Percentiles rank a stretch among this genome's conserved stretches.
phyloP scores from a whole-genome alignment of 2,888 invertebrate species.

The Itoplectis maculator region DNA sequence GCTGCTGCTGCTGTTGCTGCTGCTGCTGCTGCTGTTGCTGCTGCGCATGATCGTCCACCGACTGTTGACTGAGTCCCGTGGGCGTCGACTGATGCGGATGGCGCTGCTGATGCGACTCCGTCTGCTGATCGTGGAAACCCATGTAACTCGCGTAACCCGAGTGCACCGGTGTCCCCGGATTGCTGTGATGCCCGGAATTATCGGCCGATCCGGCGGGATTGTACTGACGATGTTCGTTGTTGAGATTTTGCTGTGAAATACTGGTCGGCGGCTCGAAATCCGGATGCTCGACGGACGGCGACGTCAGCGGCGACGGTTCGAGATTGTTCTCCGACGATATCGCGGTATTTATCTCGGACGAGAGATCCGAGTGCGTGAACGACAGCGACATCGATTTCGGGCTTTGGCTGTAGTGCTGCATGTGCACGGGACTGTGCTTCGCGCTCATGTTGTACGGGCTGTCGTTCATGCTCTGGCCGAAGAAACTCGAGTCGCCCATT shows the following conservation, averaged over 20 bases:
- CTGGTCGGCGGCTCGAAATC: conserved; percentile 91
- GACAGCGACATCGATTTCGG: conserved; percentile 85
- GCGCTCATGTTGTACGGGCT: conserved; percentile 81
- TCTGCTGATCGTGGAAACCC: conserved; percentile 80
- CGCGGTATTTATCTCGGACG: conserved; percentile 92
- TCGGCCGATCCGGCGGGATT: conserved; percentile 83
- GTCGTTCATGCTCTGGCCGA: conserved; percentile 80
- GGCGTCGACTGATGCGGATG: conserved; percentile 81
- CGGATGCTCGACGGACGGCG: conserved; percentile 89
- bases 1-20: conserved; percentile 78
- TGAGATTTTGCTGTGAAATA: conserved; percentile 84
- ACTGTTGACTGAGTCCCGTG: conserved; percentile 79
- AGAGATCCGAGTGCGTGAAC: conserved; percentile 90
- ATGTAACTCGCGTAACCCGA: conserved; percentile 81
- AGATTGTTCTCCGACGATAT: conserved; percentile 89
- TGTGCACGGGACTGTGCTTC: conserved; percentile 84
- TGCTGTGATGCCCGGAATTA: conserved; percentile 78
- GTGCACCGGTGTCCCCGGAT: conserved; percentile 79
- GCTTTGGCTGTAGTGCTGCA: conserved; percentile 84
- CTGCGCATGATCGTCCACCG: conserved; percentile 80
- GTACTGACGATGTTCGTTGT: conserved; percentile 86
- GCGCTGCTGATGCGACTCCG: conserved; percentile 73
- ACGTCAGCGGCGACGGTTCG: conserved; percentile 88
- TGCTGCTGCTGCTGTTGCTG: conserved; percentile 82
- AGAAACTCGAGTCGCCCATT: conserved; percentile 80